Conservation (phyloP, 2,888 invertebrate species). For the Cordilura impudica region DNA sequence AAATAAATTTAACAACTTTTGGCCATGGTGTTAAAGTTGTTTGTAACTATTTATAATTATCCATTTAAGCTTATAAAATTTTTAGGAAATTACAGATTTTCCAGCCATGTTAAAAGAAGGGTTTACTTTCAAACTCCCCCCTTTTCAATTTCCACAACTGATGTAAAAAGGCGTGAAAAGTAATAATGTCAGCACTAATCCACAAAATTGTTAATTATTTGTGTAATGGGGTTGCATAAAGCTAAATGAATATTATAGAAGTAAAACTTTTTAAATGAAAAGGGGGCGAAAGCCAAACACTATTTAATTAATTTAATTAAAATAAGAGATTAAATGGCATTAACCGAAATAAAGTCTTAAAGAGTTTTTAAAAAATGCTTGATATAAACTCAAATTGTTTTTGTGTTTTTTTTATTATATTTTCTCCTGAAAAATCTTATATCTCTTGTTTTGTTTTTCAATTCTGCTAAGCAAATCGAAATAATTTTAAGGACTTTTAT, state of each 20-base stretch:
- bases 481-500: constrained; percentile 18
- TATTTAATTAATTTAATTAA: neutral
- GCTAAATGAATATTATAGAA: neutral
- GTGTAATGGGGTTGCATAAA: neutral
- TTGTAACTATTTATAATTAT: too few relatives aligned
- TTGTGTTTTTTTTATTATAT: too few relatives aligned
- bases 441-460: constrained; percentile 12
- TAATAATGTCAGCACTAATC: constrained; percentile 8
- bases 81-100: too few relatives aligned
- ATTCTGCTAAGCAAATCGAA: constrained; percentile 14
- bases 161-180: constrained; percentile 14
- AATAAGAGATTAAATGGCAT: too few relatives aligned
- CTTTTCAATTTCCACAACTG: constrained; percentile 3
- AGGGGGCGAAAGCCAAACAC: neutral
- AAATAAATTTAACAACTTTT: too few relatives aligned
- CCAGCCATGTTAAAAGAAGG: neutral
- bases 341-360: too few relatives aligned
- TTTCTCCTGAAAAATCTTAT: too few relatives aligned
- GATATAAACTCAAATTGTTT: too few relatives aligned
- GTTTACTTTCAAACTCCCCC: constrained; percentile 4
- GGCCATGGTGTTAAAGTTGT: too few relatives aligned
- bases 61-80: too few relatives aligned
- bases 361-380: too few relatives aligned
- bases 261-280: neutral
- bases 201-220: constrained; percentile 10